Percentiles rank a stretch among this genome's conserved stretches.
Evolutionary conservation across 2,113 vertebrate genomes (phyloP).

Genomic region (Paradoxurus hermaphroditus): DNA sequence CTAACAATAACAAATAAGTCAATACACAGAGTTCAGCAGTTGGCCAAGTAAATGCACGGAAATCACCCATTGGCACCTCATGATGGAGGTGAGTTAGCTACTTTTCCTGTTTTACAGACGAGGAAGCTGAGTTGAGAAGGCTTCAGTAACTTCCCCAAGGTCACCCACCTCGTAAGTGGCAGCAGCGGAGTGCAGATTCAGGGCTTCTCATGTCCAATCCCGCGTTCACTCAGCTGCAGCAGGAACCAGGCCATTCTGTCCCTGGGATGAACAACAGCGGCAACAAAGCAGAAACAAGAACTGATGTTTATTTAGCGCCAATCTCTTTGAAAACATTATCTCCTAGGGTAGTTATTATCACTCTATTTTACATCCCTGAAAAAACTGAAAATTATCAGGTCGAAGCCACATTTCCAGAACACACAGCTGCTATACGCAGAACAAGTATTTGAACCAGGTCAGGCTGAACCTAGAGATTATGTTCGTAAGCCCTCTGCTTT

Average conservation of each 20-base stretch:
- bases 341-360: not conserved
- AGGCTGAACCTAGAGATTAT: not conserved
- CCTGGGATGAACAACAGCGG: not conserved
- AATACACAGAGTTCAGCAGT: not conserved
- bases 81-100: not conserved
- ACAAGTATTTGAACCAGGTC: not conserved
- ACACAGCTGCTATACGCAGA: not conserved
- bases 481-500: not conserved
- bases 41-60: not conserved
- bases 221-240: not conserved
- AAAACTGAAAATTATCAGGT: not conserved
- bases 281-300: not conserved
- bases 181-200: not conserved
- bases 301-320: not conserved
- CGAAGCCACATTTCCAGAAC: not conserved
- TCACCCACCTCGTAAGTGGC: not conserved
- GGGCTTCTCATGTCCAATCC: not conserved
- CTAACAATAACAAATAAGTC: not conserved
- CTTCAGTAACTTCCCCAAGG: not conserved
- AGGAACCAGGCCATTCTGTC: not conserved
- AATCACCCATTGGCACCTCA: not conserved
- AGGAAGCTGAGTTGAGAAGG: not conserved
- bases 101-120: constrained; percentile 13
- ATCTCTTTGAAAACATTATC: not conserved
- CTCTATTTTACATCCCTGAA: not conserved